Base-by-base conservation (phyloP, 2,888 invertebrate species). In the Mimas tiliae region DNA sequence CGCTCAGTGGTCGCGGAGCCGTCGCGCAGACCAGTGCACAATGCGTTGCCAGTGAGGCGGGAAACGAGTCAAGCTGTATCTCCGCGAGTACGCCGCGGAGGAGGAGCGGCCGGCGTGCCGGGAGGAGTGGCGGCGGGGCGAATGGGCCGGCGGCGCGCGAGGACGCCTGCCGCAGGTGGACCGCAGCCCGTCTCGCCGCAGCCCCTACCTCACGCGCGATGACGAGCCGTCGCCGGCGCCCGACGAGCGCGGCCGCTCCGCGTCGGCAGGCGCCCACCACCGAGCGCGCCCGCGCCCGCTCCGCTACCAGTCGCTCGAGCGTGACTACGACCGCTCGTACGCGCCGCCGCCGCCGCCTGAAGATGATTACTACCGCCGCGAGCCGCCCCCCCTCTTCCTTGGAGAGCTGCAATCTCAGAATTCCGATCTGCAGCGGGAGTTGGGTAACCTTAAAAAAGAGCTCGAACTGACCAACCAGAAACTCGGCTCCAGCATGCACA, bases 401-500 rank as follows among this genome's bases (percentile, higher is more conserved):
- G 97, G 97, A 71, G 98, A 98, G 89, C 95, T 98, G 75, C 98
- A 98, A 90, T 96, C 97, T 85, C 98, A 98, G 94, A 98, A 99
- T 91, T 97, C 97, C 82, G 99, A 99, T 89, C 95, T 99, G 77
- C 99, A 99, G 85, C 95, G 98, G 73, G 99, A 99, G 89, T 95
- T 98, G 86, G 93, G 93, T 34, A 97, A 97, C 87, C 95, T 98
- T 75, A 98, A 98, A 92, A 98, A 98, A 87, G 98, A 98, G 87
- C 95, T 98, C 83, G 98, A 98, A 94, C 94, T 98, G 85, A 98
- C 98, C 75, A 98, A 98, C 91, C 98, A 99, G 94, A 99, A 99
- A 93, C 95, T 99, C 80, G 98, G 98, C 88, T 98, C 98, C 86
- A 98, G 98, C 83, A 99, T 99, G 99, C 99, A 99, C 94, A 99